These are phyloP conservation scores for Calameuta filiformis DNA, from an alignment of 2,888 invertebrate species.

Conservation along the genomic window DNA sequence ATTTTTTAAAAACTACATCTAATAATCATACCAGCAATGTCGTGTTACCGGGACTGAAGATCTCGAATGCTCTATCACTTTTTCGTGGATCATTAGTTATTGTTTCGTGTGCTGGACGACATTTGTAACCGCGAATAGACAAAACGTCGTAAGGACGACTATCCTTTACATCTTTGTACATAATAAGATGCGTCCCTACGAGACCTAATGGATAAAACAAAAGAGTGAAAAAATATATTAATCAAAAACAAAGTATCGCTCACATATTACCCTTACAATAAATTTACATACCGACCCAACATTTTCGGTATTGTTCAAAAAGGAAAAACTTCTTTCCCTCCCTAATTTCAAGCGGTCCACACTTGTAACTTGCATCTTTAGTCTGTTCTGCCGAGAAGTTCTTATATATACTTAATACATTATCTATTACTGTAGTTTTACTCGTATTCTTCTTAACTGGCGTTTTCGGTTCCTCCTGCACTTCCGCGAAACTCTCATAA, in stretches of 20 bases:
- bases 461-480: slow-evolving; percentile 4
- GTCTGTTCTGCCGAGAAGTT: slow-evolving; percentile 46
- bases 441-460: background rate
- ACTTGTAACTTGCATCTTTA: slow-evolving; percentile 44
- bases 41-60: slow-evolving; percentile 55
- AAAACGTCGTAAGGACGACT: slow-evolving; percentile 47
- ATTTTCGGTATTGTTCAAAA: slow-evolving; percentile 44
- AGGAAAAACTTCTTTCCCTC: slow-evolving; percentile 45
- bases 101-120: slow-evolving; percentile 50
- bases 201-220: slow-evolving; percentile 34
- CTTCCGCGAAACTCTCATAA: slow-evolving; percentile 48
- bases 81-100: slow-evolving; percentile 47
- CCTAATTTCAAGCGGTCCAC: slow-evolving; percentile 42
- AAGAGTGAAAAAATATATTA: background rate
- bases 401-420: slow-evolving; percentile 39
- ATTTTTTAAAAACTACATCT: background rate
- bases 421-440: slow-evolving; percentile 6
- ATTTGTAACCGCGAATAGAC: slow-evolving; percentile 53
- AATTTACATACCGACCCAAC: slow-evolving; percentile 50
- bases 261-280: background rate
- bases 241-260: background rate
- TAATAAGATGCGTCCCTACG: slow-evolving; percentile 52
- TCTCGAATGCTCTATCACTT: slow-evolving; percentile 57
- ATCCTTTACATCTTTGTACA: slow-evolving; percentile 54
- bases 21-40: slow-evolving; percentile 45